These are phyloP conservation scores for Harpagifer antarcticus DNA, from an alignment of 2,797 vertebrate species.

Conservation along the genomic window DNA sequence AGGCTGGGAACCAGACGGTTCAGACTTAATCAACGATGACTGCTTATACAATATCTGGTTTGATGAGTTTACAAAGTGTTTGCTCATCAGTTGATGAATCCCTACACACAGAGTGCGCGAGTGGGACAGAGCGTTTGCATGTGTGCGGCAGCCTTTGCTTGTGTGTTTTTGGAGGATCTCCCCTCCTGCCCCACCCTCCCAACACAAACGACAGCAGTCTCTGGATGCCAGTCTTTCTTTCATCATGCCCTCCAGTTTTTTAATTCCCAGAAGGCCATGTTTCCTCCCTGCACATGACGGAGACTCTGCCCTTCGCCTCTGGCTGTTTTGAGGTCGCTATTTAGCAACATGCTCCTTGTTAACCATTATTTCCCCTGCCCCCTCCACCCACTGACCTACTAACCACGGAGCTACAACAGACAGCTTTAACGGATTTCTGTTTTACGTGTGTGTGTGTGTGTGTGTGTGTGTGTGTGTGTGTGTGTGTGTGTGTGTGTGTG, in stretches of 20 bases:
- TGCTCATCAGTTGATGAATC: neutral
- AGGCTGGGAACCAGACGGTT: constrained; percentile 35
- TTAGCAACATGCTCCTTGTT: constrained; percentile 50
- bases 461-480: no score
- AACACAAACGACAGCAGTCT: constrained; percentile 48
- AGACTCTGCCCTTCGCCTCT: constrained; percentile 25
- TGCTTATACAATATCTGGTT: constrained; percentile 13
- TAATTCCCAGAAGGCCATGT: constrained; percentile 40
- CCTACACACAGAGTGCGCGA: constrained; percentile 11
- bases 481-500: no score
- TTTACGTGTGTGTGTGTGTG: neutral
- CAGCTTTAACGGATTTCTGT: neutral
- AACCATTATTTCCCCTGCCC: constrained; percentile 56
- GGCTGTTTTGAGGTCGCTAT: constrained; percentile 55
- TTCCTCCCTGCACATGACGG: constrained; percentile 32
- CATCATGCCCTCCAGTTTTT: constrained; percentile 9
- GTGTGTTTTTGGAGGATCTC: constrained; percentile 32
- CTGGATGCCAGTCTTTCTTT: constrained; percentile 31
- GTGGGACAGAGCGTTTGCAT: neutral
- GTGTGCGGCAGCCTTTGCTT: constrained; percentile 24
- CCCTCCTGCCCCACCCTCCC: constrained; percentile 27
- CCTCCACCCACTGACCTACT: constrained; percentile 64
- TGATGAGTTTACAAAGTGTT: no score
- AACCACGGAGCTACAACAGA: constrained; percentile 45
- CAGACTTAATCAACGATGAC: constrained; percentile 17